Percentiles rank a stretch among this genome's conserved stretches.
Evolutionary conservation across 2,113 vertebrate species (phyloP).

Genomic region (Delphinapterus leucas): DNA sequence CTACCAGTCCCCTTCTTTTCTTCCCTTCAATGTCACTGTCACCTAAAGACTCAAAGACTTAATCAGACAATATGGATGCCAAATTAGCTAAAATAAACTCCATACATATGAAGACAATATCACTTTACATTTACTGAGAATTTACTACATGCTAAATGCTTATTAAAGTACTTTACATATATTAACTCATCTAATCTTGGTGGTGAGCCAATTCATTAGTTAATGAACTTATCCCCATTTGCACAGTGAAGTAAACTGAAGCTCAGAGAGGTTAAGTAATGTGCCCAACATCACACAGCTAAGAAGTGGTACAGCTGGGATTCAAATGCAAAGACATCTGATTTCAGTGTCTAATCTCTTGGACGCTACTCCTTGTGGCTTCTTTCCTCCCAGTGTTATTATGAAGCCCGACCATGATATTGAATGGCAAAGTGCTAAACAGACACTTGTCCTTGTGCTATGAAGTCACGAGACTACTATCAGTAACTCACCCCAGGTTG

Average conservation of each 20-base stretch:
- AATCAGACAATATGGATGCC: background rate
- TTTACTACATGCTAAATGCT: background rate
- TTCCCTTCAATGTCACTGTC: background rate
- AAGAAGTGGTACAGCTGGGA: background rate
- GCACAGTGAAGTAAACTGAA: background rate
- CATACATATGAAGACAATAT: background rate
- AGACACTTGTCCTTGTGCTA: background rate
- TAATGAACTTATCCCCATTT: background rate
- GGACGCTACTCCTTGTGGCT: background rate
- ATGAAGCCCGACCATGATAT: background rate
- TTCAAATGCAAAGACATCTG: background rate
- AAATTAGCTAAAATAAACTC: background rate
- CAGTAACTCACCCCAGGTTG: background rate
- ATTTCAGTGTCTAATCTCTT: background rate
- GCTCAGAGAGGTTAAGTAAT: background rate
- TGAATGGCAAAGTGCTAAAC: background rate
- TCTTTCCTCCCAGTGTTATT: background rate
- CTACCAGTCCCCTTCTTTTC: background rate
- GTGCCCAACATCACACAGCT: background rate
- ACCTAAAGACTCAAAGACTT: background rate
- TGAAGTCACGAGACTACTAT: background rate
- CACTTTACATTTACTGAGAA: background rate
- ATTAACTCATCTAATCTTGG: background rate
- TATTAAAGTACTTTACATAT: background rate
- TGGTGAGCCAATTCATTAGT: background rate